Conservation (phyloP, 2,113 vertebrate genomes). For the Neodontobutis hainanensis region DNA sequence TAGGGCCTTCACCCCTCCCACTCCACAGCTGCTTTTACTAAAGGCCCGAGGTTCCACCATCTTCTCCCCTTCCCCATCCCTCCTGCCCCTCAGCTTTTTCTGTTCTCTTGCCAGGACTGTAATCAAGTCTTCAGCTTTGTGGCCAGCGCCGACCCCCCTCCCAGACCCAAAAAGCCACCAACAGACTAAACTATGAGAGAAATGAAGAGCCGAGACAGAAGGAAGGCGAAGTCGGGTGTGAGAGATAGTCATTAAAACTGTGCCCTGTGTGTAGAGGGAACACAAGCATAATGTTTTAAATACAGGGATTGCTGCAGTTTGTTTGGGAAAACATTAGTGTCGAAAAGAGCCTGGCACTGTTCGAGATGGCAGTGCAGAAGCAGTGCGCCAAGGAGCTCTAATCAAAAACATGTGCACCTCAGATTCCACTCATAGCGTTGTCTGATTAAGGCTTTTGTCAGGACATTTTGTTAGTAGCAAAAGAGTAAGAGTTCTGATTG, state of each 20-base stretch:
- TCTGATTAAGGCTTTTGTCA: constrained; percentile 56
- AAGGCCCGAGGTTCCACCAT: constrained; percentile 78
- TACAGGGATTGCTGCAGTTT: constrained; percentile 40
- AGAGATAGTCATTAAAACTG: constrained; percentile 64
- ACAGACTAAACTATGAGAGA: constrained; percentile 79
- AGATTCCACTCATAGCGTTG: constrained; percentile 55
- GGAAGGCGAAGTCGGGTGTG: constrained; percentile 46
- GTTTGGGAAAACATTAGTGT: constrained; percentile 43
- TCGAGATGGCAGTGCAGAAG: constrained; percentile 45
- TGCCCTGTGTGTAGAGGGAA: constrained; percentile 36
- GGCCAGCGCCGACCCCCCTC: constrained; percentile 70
- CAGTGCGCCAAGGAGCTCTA: constrained; percentile 39
- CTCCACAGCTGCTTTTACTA: constrained; percentile 88
- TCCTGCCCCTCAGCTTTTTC: constrained; percentile 79
- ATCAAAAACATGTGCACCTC: constrained; percentile 69
- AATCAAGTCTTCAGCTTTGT: constrained; percentile 89
- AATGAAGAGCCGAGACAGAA: constrained; percentile 61
- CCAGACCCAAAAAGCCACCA: constrained; percentile 75
- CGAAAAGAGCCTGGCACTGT: constrained; percentile 48
- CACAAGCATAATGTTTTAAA: constrained; percentile 43
- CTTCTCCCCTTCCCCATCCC: constrained; percentile 56
- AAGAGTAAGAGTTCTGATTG: constrained; percentile 25
- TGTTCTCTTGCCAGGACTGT: constrained; percentile 85
- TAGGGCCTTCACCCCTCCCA: constrained; percentile 67
- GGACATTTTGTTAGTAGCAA: constrained; percentile 38